Percentiles rank a stretch among this genome's conserved stretches.
phyloP scores from a whole-genome alignment of 2,888 invertebrate genomes.

The Pediacus dermestoides region DNA sequence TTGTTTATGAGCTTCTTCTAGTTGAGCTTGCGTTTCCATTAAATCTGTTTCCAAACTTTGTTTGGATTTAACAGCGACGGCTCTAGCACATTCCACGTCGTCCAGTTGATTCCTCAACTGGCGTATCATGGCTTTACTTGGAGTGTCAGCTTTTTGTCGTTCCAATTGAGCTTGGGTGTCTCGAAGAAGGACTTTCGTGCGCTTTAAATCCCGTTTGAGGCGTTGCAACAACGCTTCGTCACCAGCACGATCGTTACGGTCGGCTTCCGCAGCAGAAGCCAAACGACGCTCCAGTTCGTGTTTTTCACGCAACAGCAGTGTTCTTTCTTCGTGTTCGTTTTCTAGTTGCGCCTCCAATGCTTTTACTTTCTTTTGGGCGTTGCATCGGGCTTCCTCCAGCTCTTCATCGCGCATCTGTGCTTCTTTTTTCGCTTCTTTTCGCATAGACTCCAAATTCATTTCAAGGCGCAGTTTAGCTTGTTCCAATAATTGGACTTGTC shows the following conservation, averaged over 20 bases:
- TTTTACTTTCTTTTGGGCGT: slow-evolving; percentile 89
- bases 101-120: slow-evolving; percentile 69
- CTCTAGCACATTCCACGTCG: slow-evolving; percentile 82
- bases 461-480: slow-evolving; percentile 90
- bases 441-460: slow-evolving; percentile 88
- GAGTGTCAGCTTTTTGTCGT: slow-evolving; percentile 80
- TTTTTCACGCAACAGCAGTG: slow-evolving; percentile 79
- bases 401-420: slow-evolving; percentile 90
- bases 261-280: slow-evolving; percentile 73
- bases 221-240: slow-evolving; percentile 71
- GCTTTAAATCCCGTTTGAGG: slow-evolving; percentile 80
- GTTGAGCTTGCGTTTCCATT: slow-evolving; percentile 72
- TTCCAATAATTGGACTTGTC: slow-evolving; percentile 72
- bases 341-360: slow-evolving; percentile 88
- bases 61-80: slow-evolving; percentile 80
- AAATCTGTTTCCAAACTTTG: slow-evolving; percentile 85
- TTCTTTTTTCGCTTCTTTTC: slow-evolving; percentile 87
- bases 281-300: slow-evolving; percentile 87
- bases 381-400: slow-evolving; percentile 85
- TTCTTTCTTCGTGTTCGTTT: slow-evolving; percentile 89
- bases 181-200: slow-evolving; percentile 83
- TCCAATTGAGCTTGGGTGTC: slow-evolving; percentile 92
- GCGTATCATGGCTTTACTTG: slow-evolving; percentile 57
- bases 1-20: slow-evolving; percentile 75
- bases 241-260: slow-evolving; percentile 67